phyloP scores from a whole-genome alignment of 2,113 vertebrate genomes.

The Spermophilus dauricus region DNA sequence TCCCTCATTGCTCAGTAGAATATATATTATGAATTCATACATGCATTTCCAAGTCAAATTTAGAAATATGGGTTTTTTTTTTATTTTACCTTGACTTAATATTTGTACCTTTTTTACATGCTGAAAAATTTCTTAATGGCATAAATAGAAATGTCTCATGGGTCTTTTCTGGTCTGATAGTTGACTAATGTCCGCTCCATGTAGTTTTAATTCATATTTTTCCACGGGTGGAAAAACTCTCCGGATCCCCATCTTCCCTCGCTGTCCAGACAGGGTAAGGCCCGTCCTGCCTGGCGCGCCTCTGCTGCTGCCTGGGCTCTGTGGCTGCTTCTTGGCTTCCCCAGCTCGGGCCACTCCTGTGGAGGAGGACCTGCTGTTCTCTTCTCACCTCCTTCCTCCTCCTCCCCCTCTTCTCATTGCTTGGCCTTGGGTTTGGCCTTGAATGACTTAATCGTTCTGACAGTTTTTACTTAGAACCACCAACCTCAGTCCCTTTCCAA shows the following conservation, averaged over 20 bases:
- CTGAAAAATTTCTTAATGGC: background rate
- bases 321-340: background rate
- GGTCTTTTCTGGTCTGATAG: background rate
- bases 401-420: background rate
- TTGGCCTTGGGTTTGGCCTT: background rate
- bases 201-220: background rate
- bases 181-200: background rate
- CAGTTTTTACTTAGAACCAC: background rate
- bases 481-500: background rate
- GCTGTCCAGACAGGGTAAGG: background rate
- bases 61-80: background rate
- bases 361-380: background rate
- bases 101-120: background rate
- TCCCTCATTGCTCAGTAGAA: background rate
- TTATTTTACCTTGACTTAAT: background rate
- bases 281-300: too few species aligned
- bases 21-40: background rate
- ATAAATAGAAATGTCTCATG: background rate
- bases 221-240: background rate
- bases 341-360: background rate
- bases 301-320: too few species aligned
- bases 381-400: background rate
- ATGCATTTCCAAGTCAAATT: background rate
- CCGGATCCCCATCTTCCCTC: background rate
- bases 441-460: background rate